Conservation (phyloP, 1,140 invertebrate species). For the Cydia splendana region DNA sequence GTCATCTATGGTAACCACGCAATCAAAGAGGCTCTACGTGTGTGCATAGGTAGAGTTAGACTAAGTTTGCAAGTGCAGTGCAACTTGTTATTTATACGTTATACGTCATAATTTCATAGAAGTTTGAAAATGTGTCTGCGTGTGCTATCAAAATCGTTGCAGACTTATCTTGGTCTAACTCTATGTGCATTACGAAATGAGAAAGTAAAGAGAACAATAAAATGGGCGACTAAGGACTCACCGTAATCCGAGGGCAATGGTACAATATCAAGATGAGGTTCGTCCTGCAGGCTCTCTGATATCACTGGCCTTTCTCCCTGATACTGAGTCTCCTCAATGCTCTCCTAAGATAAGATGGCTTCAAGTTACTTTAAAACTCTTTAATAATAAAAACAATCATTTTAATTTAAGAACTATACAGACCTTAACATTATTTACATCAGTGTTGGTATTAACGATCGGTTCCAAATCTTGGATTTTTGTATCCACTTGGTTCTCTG, state of each 20-base stretch:
- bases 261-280: neutral
- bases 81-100: no score
- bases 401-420: neutral
- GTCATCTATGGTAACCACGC: no score
- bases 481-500: neutral
- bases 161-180: no score
- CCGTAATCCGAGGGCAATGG: neutral
- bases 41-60: no score
- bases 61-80: no score
- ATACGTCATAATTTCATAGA: no score
- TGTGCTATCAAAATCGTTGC: no score
- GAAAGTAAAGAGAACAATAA: neutral
- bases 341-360: neutral
- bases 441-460: constrained; percentile 47
- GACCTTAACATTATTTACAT: constrained; percentile 42
- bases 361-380: neutral
- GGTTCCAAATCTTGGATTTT: neutral
- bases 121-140: no score
- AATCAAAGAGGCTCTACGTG: no score
- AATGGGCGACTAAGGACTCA: neutral
- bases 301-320: neutral
- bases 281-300: neutral
- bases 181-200: no score
- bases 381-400: neutral
- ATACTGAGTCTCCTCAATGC: neutral